Evolutionary conservation across 1,140 invertebrate species (phyloP).

Genomic region (Heliconius melpomene): DNA sequence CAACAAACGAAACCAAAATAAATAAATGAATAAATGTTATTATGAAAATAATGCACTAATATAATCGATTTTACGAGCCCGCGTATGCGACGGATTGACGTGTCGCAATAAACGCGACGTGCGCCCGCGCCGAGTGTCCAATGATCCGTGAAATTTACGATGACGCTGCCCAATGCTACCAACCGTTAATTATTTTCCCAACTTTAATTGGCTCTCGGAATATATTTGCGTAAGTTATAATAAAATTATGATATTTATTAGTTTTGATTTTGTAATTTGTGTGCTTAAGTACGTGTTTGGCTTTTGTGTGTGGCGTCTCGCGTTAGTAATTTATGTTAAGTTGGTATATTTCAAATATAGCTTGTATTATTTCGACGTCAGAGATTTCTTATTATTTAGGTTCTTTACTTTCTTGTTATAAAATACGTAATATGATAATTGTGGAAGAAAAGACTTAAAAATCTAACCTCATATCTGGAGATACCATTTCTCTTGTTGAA

Average conservation of each 20-base stretch:
- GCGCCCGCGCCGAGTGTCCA: slow-evolving; percentile 23
- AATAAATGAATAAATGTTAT: slow-evolving; percentile 6
- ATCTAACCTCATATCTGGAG: too few species aligned
- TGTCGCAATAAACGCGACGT: slow-evolving; percentile 32
- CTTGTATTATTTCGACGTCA: background rate
- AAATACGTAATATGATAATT: too few species aligned
- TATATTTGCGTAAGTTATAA: background rate
- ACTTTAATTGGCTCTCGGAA: slow-evolving; percentile 21
- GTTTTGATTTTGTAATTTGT: background rate
- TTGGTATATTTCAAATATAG: background rate
- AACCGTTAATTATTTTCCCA: slow-evolving; percentile 25
- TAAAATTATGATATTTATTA: background rate
- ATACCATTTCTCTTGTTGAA: too few species aligned
- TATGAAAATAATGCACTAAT: slow-evolving; percentile 23
- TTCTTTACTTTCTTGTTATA: background rate
- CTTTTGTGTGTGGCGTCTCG: background rate
- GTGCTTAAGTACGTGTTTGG: background rate
- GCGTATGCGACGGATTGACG: slow-evolving; percentile 25
- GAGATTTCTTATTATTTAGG: background rate
- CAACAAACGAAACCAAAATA: background rate
- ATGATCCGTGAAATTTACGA: slow-evolving; percentile 31
- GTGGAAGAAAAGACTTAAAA: too few species aligned
- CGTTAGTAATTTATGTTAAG: background rate
- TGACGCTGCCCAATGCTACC: slow-evolving; percentile 25
- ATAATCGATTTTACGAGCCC: slow-evolving; percentile 17